Conservation (phyloP, 2,888 invertebrate genomes). For the Lapara coniferarum region DNA sequence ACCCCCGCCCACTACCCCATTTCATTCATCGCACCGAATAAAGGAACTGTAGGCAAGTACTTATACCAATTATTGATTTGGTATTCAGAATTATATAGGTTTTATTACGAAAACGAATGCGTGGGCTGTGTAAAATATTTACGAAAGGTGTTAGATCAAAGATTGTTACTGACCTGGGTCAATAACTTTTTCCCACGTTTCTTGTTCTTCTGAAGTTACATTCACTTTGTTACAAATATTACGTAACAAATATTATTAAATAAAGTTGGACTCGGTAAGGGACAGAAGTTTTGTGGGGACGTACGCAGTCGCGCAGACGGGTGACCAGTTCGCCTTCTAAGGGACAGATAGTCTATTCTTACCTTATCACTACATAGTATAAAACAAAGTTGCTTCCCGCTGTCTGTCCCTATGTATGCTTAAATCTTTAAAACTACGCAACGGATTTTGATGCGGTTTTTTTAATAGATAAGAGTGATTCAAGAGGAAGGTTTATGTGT, state of each 20-base stretch:
- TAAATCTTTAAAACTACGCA: no score
- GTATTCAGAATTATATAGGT: neutral
- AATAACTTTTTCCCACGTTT: slow-evolving; percentile 8
- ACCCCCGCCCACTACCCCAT: slow-evolving; percentile 32
- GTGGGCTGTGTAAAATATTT: neutral
- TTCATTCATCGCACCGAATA: slow-evolving; percentile 23
- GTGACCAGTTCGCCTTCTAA: no score
- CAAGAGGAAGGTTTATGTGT: no score
- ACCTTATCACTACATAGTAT: no score
- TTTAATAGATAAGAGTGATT: no score
- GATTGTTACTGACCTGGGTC: neutral
- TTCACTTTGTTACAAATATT: neutral
- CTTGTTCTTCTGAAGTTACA: slow-evolving; percentile 1
- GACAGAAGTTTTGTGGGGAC: no score
- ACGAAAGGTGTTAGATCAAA: neutral
- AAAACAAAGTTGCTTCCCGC: no score
- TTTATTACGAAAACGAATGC: neutral
- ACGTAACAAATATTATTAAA: neutral
- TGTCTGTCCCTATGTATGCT: no score
- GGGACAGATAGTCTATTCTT: no score
- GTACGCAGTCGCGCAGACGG: no score
- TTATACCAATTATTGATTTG: slow-evolving; percentile 1
- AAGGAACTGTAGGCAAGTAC: neutral
- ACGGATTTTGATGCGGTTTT: no score
- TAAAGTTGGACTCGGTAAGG: neutral